These are phyloP conservation scores for Piezodorus guildinii DNA, from an alignment of 1,140 invertebrate genomes.

Conservation along the genomic window DNA sequence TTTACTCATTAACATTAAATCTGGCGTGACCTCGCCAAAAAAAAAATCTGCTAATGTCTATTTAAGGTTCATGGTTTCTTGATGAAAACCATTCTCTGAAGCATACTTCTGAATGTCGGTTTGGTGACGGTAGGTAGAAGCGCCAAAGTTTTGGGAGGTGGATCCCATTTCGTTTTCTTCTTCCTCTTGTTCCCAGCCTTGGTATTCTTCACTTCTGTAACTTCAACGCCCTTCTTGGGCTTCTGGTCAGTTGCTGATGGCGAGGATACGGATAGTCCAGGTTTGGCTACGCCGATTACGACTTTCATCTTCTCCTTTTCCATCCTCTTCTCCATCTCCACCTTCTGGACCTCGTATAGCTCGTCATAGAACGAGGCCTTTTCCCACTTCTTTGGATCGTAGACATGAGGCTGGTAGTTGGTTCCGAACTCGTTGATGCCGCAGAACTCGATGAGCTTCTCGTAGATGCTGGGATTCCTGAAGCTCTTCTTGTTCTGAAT, in stretches of 20 bases:
- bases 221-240: conserved; percentile 43
- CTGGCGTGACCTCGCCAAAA: too few relatives aligned
- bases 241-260: too few relatives aligned
- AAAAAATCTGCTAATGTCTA: too few relatives aligned
- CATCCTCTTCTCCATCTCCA: conserved; percentile 83
- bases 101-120: too few relatives aligned
- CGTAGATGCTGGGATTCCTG: conserved; percentile 92
- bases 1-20: too few relatives aligned
- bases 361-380: conserved; percentile 90
- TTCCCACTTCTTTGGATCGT: conserved; percentile 81
- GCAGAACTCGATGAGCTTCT: conserved; percentile 88
- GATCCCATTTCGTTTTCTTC: conserved; percentile 83
- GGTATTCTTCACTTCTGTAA: conserved; percentile 25
- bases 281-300: conserved; percentile 65
- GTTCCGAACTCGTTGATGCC: conserved; percentile 89
- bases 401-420: conserved; percentile 84
- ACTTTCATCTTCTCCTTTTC: conserved; percentile 76
- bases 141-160: conserved; percentile 51
- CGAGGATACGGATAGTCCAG: conserved; percentile 46
- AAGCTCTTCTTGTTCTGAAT: conserved; percentile 88
- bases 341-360: conserved; percentile 73
- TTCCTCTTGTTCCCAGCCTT: conserved; percentile 55
- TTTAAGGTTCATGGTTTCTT: too few relatives aligned
- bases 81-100: too few relatives aligned
- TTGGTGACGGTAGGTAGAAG: conserved; percentile 26